Evolutionary conservation across 2,113 vertebrate species (phyloP), one percentile per base, ranked within the genome.

Genomic region (Hiodon alosoides): DNA sequence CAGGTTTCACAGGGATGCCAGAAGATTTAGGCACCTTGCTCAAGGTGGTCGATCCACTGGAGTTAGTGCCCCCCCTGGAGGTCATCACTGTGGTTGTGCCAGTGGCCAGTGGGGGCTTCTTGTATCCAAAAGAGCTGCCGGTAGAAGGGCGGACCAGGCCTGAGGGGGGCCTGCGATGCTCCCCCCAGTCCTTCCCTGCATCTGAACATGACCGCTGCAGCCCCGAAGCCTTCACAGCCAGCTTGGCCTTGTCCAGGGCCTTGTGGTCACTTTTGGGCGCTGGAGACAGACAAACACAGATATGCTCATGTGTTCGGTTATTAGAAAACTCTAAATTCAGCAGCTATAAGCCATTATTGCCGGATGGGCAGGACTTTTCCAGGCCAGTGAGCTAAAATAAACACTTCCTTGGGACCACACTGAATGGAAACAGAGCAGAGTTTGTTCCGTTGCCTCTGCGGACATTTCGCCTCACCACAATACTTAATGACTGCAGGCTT

Each of bases 121-220:
- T 98, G 73, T 96, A 98, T 79, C 96, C 96, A 6, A 98, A 98
- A 73, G 90, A 96, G 69, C 93, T 87, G 1, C 94, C 93, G 0
- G 93, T 86, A 0, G 95, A 94, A 2, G 95, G 94, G 0, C 95
- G 92, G 0, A 93, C 80, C 0, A 98, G 93, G 60, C 96, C 96
- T 0, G 96, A 97, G 0, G 95, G 95, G 0, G 96, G 95, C 75
- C 98, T 98, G 65, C 95, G 94, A 72, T 93, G 92, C 0, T 98
- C 96, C 0, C 87, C 82, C 0, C 93, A 93, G 48, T 98, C 96
- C 69, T 97, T 94, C 66, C 95, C 92, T 0, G 96, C 95, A 3
- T 98, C 96, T 0, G 96, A 98, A 14, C 94, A 96, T 5, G 96
- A 98, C 1, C 96, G 93, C 83, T 98, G 96, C 46, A 98, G 88